Percentiles rank a stretch among this genome's conserved stretches.
Evolutionary conservation across 1,140 invertebrate species (phyloP).

Genomic region (Philotrypesis tridentata): DNA sequence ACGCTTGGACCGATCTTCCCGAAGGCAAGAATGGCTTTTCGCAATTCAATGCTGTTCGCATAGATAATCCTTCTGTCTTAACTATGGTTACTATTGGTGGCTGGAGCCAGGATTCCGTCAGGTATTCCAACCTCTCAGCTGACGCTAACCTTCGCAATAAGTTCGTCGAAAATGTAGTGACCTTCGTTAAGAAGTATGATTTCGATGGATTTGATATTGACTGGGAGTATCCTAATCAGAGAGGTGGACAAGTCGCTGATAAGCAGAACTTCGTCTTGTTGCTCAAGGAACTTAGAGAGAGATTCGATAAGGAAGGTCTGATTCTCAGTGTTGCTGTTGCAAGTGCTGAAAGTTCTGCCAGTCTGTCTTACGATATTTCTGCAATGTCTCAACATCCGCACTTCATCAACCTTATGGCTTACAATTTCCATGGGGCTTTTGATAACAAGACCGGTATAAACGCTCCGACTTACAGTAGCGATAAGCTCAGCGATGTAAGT

Average conservation of each 20-base stretch:
- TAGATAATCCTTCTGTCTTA: slow-evolving; percentile 79
- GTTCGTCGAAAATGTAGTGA: slow-evolving; percentile 61
- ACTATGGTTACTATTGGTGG: slow-evolving; percentile 84
- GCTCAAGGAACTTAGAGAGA: slow-evolving; percentile 76
- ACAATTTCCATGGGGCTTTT: slow-evolving; percentile 81
- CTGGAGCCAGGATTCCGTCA: slow-evolving; percentile 83
- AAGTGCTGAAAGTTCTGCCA: slow-evolving; percentile 73
- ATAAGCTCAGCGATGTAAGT: slow-evolving; percentile 34
- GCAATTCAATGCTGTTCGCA: slow-evolving; percentile 78
- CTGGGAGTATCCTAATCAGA: slow-evolving; percentile 70
- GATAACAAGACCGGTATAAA: slow-evolving; percentile 77
- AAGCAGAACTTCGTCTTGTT: slow-evolving; percentile 73
- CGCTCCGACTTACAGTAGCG: slow-evolving; percentile 73
- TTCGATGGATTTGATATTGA: slow-evolving; percentile 72
- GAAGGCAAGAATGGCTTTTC: slow-evolving; percentile 53
- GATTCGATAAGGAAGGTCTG: slow-evolving; percentile 73
- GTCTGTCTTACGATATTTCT: slow-evolving; percentile 77
- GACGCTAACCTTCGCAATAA: slow-evolving; percentile 50
- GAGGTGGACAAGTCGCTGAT: slow-evolving; percentile 64
- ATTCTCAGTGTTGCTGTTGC: slow-evolving; percentile 79
- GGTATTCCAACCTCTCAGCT: slow-evolving; percentile 74
- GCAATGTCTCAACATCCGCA: slow-evolving; percentile 74
- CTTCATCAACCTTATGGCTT: slow-evolving; percentile 81
- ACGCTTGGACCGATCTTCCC: slow-evolving; percentile 42
- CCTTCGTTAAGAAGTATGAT: slow-evolving; percentile 48